phyloP scores from a whole-genome alignment of 2,113 vertebrate genomes.

The Heliornis fulica region DNA sequence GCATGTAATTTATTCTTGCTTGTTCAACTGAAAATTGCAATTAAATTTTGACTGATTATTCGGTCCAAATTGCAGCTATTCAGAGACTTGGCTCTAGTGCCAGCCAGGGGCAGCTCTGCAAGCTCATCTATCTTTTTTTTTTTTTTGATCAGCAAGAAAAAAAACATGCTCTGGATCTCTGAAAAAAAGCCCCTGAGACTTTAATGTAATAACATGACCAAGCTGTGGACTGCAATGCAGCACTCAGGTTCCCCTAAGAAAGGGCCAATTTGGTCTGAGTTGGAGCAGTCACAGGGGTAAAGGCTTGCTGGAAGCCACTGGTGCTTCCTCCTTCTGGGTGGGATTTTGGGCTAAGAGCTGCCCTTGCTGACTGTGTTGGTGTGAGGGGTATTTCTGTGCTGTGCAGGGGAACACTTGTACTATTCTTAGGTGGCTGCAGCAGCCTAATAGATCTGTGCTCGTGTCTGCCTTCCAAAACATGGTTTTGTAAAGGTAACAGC shows the following conservation, averaged over 20 bases:
- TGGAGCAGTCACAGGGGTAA: background rate
- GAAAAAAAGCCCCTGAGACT: background rate
- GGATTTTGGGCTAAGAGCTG: background rate
- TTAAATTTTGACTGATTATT: conserved; percentile 40
- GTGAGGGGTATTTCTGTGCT: background rate
- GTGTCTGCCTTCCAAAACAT: background rate
- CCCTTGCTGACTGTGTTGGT: background rate
- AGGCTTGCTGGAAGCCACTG: background rate
- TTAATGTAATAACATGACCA: background rate
- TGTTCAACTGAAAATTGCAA: conserved; percentile 34
- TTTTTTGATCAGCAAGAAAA: background rate
- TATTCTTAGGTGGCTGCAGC: background rate
- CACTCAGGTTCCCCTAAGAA: background rate
- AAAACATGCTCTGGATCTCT: background rate
- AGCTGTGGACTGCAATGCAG: conserved; percentile 27
- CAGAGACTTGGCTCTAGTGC: background rate
- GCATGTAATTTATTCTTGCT: conserved; percentile 6
- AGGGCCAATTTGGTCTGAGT: background rate
- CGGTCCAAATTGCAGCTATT: conserved; percentile 19
- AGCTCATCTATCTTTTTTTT: background rate
- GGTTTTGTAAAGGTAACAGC: background rate
- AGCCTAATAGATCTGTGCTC: background rate
- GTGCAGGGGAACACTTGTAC: background rate
- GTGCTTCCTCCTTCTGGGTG: background rate
- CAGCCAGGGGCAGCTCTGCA: conserved; percentile 1